These are phyloP conservation scores for Glossophaga mutica DNA, from an alignment of 2,797 vertebrate genomes.

Conservation along the genomic window DNA sequence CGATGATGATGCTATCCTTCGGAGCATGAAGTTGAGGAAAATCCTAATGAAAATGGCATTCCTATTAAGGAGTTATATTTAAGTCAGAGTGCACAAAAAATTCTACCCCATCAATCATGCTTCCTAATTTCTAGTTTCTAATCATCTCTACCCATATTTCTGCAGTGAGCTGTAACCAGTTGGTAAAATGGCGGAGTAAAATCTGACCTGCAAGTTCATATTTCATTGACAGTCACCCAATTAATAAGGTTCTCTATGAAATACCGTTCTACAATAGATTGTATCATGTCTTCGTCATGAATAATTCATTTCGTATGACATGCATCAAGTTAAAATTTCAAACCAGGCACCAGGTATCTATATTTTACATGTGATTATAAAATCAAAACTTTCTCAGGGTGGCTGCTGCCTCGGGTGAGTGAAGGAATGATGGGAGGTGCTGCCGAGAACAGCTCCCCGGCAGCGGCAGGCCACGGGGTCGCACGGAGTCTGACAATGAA, in stretches of 20 bases:
- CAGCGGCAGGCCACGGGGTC: neutral
- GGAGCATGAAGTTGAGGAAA: neutral
- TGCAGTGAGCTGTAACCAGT: neutral
- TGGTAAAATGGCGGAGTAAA: neutral
- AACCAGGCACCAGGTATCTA: constrained; percentile 30
- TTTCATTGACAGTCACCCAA: constrained; percentile 45
- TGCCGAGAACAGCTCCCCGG: neutral
- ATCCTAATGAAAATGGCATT: neutral
- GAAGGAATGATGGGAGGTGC: neutral
- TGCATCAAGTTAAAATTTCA: constrained; percentile 47
- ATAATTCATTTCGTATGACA: constrained; percentile 58
- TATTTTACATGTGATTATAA: constrained; percentile 50
- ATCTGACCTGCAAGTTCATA: constrained; percentile 35
- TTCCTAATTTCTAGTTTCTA: constrained; percentile 11
- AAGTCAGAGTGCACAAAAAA: neutral
- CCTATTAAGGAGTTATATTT: neutral
- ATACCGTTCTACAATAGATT: constrained; percentile 46
- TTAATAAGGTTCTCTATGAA: constrained; percentile 51
- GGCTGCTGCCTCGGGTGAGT: neutral
- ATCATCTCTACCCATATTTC: neutral
- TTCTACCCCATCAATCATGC: neutral
- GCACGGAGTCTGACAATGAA: neutral
- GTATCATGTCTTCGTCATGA: constrained; percentile 17
- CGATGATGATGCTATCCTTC: neutral
- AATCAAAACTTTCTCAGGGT: constrained; percentile 13